A percentile compares a stretch with the other conserved stretches of the same genome.
Conservation (phyloP, 2,888 invertebrate species). For the Platypus cylindrus region DNA sequence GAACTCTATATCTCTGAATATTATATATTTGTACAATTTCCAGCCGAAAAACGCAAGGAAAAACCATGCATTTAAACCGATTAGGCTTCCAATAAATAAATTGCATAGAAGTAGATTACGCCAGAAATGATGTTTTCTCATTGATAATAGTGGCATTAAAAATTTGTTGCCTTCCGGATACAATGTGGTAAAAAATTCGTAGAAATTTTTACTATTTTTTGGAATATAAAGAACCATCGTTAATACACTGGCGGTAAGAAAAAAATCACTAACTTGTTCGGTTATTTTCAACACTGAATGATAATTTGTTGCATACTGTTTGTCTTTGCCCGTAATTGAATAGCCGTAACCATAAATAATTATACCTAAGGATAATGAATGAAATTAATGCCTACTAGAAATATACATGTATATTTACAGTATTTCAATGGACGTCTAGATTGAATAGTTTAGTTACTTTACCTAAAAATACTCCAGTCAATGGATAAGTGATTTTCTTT, state of each 20-base stretch:
- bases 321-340: slow-evolving; percentile 8
- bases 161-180: slow-evolving; percentile 11
- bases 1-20: slow-evolving; percentile 14
- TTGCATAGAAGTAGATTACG: slow-evolving; percentile 13
- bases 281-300: slow-evolving; percentile 9
- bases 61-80: slow-evolving; percentile 10
- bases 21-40: slow-evolving; percentile 10
- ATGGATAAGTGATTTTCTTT: slow-evolving; percentile 9
- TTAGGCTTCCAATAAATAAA: slow-evolving; percentile 8
- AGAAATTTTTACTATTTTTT: slow-evolving; percentile 10
- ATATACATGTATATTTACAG: no score
- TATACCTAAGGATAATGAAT: slow-evolving; percentile 6
- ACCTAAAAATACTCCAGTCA: slow-evolving; percentile 11
- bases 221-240: slow-evolving; percentile 11
- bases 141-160: slow-evolving; percentile 12
- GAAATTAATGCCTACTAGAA: not conserved
- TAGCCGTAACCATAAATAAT: slow-evolving; percentile 9
- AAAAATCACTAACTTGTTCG: slow-evolving; percentile 10
- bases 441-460: slow-evolving; percentile 2
- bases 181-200: slow-evolving; percentile 9
- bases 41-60: slow-evolving; percentile 11
- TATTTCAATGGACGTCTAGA: no score
- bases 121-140: slow-evolving; percentile 14
- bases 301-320: slow-evolving; percentile 5
- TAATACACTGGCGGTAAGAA: slow-evolving; percentile 10